phyloP scores from a whole-genome alignment of 2,113 vertebrate genomes.

The Narcine bancroftii region DNA sequence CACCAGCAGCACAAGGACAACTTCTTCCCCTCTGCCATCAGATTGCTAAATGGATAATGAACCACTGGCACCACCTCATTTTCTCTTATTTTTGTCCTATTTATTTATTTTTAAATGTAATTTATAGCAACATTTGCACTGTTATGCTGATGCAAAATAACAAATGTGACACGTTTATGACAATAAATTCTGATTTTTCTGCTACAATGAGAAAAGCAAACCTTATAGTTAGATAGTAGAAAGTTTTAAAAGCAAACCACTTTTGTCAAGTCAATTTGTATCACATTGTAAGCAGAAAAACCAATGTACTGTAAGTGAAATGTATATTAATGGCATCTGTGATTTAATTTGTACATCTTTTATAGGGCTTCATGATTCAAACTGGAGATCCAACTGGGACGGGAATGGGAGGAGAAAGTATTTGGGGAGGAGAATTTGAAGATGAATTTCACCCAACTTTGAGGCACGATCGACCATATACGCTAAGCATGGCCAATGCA shows the following conservation, averaged over 20 bases:
- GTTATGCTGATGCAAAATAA: too few species aligned
- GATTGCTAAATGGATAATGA: too few species aligned
- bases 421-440: constrained; percentile 97
- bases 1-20: too few species aligned
- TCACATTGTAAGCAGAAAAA: neutral
- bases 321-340: neutral
- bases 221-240: neutral
- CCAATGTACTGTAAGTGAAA: neutral
- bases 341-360: constrained; percentile 10
- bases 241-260: neutral
- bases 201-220: neutral
- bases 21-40: too few species aligned
- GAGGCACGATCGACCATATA: constrained; percentile 93
- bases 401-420: constrained; percentile 97
- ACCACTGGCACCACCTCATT: too few species aligned
- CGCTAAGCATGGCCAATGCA: constrained; percentile 92
- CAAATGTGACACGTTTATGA: too few species aligned
- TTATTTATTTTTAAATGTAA: too few species aligned
- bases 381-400: constrained; percentile 96
- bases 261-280: neutral
- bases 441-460: constrained; percentile 94
- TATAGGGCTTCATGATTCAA: constrained; percentile 96
- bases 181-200: too few species aligned
- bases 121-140: too few species aligned
- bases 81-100: too few species aligned